phyloP scores from a whole-genome alignment of 2,113 vertebrate species.

The Phoenicopterus ruber region DNA sequence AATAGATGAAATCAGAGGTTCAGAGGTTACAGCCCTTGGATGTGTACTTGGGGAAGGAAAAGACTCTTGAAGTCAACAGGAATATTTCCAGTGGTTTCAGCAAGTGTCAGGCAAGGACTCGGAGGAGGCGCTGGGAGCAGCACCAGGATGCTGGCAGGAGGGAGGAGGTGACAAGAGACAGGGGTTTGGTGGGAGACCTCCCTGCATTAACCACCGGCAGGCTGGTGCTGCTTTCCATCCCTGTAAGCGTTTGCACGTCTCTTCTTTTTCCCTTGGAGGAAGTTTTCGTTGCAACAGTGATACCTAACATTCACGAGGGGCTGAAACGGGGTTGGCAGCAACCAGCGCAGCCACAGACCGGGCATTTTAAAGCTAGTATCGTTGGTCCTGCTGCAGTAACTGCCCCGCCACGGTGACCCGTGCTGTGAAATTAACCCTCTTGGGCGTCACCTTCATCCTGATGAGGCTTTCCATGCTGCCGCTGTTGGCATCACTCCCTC shows the following conservation, averaged over 20 bases:
- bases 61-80: neutral
- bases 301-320: neutral
- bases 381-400: neutral
- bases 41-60: neutral
- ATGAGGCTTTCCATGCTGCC: neutral
- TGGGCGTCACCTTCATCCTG: neutral
- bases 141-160: neutral
- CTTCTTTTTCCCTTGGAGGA: neutral
- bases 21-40: neutral
- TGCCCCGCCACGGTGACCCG: fast-evolving
- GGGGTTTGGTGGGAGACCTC: neutral
- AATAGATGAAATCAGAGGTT: neutral
- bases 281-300: neutral
- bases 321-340: neutral
- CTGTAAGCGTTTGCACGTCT: fast-evolving
- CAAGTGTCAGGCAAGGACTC: neutral
- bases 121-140: neutral
- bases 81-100: neutral
- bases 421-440: neutral
- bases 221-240: neutral
- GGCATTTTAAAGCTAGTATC: neutral
- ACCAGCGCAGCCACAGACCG: neutral
- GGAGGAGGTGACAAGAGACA: neutral
- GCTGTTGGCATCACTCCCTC: neutral
- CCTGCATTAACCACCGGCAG: neutral